Evolutionary conservation across 2,888 invertebrate genomes (phyloP).

Genomic region (Mythimna vitellina): DNA sequence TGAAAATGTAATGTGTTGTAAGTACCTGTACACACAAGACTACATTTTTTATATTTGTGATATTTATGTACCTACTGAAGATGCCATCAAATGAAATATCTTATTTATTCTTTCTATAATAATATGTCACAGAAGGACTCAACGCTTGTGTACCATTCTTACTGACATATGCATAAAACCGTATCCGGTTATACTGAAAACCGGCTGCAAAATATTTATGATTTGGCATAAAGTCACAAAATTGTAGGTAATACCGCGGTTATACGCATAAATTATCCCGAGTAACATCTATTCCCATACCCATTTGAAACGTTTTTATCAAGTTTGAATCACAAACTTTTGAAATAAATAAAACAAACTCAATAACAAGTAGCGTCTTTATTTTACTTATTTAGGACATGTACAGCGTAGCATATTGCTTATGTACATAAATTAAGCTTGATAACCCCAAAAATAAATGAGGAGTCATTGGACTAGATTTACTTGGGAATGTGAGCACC

Average conservation of each 20-base stretch:
- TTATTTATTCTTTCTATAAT: conserved; percentile 1
- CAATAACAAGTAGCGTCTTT: conserved; percentile 56
- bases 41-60: too few relatives aligned
- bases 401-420: conserved; percentile 28
- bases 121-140: not conserved
- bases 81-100: too few relatives aligned
- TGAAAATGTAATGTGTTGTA: not conserved
- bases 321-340: not conserved
- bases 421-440: conserved; percentile 14
- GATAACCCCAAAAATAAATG: conserved; percentile 6
- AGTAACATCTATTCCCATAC: not conserved
- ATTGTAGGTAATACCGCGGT: not conserved
- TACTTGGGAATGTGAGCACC: conserved; percentile 82
- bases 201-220: conserved; percentile 4
- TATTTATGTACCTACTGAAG: too few relatives aligned
- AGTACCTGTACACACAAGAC: not conserved
- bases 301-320: not conserved
- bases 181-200: conserved; percentile 15
- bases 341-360: conserved; percentile 34
- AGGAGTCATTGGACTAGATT: conserved; percentile 65
- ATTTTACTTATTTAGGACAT: conserved; percentile 49
- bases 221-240: not conserved
- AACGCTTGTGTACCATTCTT: not conserved
- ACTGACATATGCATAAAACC: conserved; percentile 7
- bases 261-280: not conserved